Base-by-base conservation (phyloP, 2,888 invertebrate genomes). In the Leptinotarsa haldemani region DNA sequence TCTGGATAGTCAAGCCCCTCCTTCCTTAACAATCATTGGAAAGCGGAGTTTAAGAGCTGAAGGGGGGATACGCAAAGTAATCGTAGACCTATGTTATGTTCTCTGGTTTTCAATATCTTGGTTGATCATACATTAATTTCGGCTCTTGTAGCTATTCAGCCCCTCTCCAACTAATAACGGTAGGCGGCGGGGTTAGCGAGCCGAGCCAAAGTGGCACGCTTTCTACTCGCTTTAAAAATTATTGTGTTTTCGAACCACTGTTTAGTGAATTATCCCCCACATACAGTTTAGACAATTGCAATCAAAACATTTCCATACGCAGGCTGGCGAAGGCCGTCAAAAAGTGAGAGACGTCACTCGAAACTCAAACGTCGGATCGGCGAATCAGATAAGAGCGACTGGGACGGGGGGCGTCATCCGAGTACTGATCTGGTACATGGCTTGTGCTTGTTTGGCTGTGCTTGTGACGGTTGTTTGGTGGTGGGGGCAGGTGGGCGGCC, bases 391-490 rank as follows among this genome's bases (percentile, higher is more conserved):
- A 74, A 76, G 69, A 67, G 78, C 78, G 74, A 75, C 75, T 67
- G 77, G 72, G 77, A 74, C 68, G 79, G 77, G 77, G 74, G 79
- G 75, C 78, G 69, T 70, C 66, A 66, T 58, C 69, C 63, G 71
- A 74, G 69, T 66, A 72, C 73, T 74, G 76, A 75, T 70, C 75
- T 71, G 82, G 83, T 84, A 82, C 82, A 83, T 81, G 83, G 85
- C 84, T 84, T 85, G 81, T 81, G 85, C 85, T 85, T 85, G 82
- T 84, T 83, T 84, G 85, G 84, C 84, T 86, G 86, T 83, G 85
- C 84, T 84, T 86, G 85, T 84, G 84, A 85, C 83, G 83, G 84
- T 81, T 86, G 84, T 83, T 82, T 86, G 83, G 83, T 84, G 82
- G 81, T 84, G 83, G 84, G 82, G 78, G 83, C 82, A 76, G 81